A percentile compares a stretch with the other conserved stretches of the same genome.
Evolutionary conservation across 1,140 invertebrate species (phyloP).

Genomic region (Sarcophaga peregrina): DNA sequence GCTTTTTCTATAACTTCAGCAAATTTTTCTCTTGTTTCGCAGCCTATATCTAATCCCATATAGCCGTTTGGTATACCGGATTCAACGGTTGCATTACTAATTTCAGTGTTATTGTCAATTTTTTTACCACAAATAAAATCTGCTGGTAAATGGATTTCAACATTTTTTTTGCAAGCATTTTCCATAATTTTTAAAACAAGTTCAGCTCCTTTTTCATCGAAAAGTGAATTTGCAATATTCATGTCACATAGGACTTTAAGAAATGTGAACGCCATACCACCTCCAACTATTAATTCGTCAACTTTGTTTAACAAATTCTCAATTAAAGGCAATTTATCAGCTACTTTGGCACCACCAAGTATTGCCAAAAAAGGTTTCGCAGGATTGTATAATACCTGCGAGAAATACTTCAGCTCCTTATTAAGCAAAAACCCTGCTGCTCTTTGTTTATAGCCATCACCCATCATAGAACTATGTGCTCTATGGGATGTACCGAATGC

Average conservation of each 20-base stretch:
- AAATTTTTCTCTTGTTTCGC: constrained; percentile 84
- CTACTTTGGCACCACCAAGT: constrained; percentile 97
- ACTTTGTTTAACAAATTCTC: constrained; percentile 98
- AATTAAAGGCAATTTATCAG: constrained; percentile 98
- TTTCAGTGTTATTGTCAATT: constrained; percentile 91
- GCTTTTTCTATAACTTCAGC: constrained; percentile 84
- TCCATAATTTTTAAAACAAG: constrained; percentile 91
- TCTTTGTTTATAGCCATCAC: constrained; percentile 86
- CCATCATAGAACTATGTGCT: constrained; percentile 95
- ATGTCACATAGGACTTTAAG: constrained; percentile 93
- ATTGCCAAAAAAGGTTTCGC: constrained; percentile 97
- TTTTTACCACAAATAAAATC: constrained; percentile 97
- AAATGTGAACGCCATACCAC: constrained; percentile 99
- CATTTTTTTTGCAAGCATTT: constrained; percentile 93
- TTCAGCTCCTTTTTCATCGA: constrained; percentile 94
- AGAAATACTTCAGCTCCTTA: constrained; percentile 98
- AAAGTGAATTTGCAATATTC: constrained; percentile 95
- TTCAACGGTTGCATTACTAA: constrained; percentile 81
- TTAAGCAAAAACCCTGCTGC: constrained; percentile 97
- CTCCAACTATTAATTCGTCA: constrained; percentile 99
- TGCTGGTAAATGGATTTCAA: constrained; percentile 93
- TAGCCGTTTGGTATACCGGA: constrained; percentile 89
- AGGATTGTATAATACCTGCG: constrained; percentile 96
- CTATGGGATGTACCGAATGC: constrained; percentile 99
- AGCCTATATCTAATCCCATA: constrained; percentile 96